These are phyloP conservation scores for Agrochola litura DNA, from an alignment of 2,888 invertebrate species.

Conservation along the genomic window DNA sequence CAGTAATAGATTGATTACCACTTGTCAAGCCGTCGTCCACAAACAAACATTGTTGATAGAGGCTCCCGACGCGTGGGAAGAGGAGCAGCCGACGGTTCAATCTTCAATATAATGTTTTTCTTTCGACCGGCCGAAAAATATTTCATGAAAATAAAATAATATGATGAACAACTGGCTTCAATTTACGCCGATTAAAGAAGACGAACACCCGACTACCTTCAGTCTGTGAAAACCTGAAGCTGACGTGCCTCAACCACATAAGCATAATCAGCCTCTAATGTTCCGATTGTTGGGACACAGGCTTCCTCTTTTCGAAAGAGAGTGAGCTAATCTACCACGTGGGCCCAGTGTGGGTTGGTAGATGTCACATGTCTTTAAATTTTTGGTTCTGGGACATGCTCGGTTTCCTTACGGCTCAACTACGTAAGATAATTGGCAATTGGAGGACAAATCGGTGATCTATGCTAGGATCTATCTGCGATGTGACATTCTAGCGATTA, in stretches of 20 bases:
- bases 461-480: too few species aligned
- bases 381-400: too few species aligned
- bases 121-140: slow-evolving; percentile 11
- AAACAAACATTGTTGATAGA: slow-evolving; percentile 39
- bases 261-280: too few species aligned
- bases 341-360: too few species aligned
- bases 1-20: slow-evolving; percentile 52
- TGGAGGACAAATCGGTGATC: background rate
- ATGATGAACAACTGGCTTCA: background rate
- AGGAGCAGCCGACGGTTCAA: slow-evolving; percentile 23
- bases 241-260: background rate
- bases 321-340: too few species aligned
- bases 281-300: too few species aligned
- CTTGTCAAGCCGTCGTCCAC: slow-evolving; percentile 44
- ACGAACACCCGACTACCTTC: background rate
- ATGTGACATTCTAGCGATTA: background rate
- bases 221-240: background rate
- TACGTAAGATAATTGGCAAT: background rate
- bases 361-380: too few species aligned
- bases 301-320: too few species aligned
- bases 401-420: too few species aligned
- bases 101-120: slow-evolving; percentile 32
- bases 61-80: slow-evolving; percentile 54
- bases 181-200: background rate
- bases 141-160: background rate